Conservation (phyloP, 1,140 invertebrate species). For the Drosophila repletoides region DNA sequence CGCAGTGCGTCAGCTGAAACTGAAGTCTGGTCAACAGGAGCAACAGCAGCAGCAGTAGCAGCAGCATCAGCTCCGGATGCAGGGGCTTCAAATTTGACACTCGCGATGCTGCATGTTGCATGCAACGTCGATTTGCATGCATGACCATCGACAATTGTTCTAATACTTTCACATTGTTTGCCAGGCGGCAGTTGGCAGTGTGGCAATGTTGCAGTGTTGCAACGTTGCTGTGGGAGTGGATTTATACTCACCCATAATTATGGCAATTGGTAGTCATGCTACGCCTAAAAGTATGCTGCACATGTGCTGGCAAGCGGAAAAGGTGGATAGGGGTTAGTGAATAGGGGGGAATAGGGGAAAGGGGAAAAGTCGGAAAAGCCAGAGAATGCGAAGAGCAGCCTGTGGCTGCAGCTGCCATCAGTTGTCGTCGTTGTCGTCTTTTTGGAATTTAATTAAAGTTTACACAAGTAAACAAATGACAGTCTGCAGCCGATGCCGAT, state of each 20-base stretch:
- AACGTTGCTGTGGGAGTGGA: background rate
- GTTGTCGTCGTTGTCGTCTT: slow-evolving; percentile 58
- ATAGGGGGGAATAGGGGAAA: background rate
- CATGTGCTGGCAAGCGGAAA: background rate
- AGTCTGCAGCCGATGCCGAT: slow-evolving; percentile 64
- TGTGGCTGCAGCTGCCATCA: slow-evolving; percentile 56
- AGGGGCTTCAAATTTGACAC: slow-evolving; percentile 48
- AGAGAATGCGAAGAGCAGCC: slow-evolving; percentile 42
- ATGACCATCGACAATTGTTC: slow-evolving; percentile 71
- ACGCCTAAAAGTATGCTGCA: slow-evolving; percentile 60
- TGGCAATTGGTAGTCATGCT: slow-evolving; percentile 71
- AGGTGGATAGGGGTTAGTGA: background rate
- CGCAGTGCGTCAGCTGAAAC: slow-evolving; percentile 45
- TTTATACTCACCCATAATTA: slow-evolving; percentile 57
- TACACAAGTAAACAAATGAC: slow-evolving; percentile 79
- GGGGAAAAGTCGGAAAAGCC: slow-evolving; percentile 7
- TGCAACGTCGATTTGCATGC: slow-evolving; percentile 55
- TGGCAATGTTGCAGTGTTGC: background rate
- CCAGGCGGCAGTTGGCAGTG: slow-evolving; percentile 15
- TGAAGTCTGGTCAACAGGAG: slow-evolving; percentile 38
- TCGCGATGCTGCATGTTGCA: slow-evolving; percentile 20
- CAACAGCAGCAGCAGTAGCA: background rate
- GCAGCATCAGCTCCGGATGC: background rate
- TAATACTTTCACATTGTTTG: slow-evolving; percentile 59
- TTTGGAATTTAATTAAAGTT: slow-evolving; percentile 80